Conservation (phyloP, 2,797 vertebrate genomes). For the Micromesistius poutassou region DNA sequence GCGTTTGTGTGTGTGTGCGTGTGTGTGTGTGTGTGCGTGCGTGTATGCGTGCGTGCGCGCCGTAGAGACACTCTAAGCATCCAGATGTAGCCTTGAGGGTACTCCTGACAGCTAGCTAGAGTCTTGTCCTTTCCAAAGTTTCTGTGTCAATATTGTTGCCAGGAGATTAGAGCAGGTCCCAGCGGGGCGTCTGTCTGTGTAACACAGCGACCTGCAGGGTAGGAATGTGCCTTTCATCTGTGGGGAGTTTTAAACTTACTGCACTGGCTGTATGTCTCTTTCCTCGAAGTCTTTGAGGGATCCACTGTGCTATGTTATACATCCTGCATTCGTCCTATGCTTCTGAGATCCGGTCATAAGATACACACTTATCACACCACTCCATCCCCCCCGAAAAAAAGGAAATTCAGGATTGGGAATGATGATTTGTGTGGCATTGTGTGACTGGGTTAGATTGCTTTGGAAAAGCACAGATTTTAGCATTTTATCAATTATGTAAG, state of each 20-base stretch:
- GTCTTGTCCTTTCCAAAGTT: conserved; percentile 61
- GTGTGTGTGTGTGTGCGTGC: background rate
- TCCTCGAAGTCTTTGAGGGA: conserved; percentile 23
- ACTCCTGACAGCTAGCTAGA: conserved; percentile 47
- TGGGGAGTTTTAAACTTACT: conserved; percentile 55
- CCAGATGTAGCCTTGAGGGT: conserved; percentile 46
- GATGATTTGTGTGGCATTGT: background rate
- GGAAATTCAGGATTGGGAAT: background rate
- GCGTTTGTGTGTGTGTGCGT: background rate
- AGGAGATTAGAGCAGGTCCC: conserved; percentile 74
- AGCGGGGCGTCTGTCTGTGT: conserved; percentile 69
- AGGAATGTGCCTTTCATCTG: conserved; percentile 75
- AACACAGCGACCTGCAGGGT: conserved; percentile 69
- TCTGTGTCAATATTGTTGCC: conserved; percentile 73
- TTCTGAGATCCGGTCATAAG: background rate
- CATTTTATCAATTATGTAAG: background rate
- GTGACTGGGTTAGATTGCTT: background rate
- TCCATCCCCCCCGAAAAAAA: background rate
- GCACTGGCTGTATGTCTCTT: conserved; percentile 44
- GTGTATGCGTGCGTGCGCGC: background rate
- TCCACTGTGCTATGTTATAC: background rate
- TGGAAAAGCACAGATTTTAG: background rate
- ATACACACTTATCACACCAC: background rate
- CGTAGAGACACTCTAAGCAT: conserved; percentile 20
- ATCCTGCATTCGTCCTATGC: conserved; percentile 2